Conservation (phyloP, 2,888 invertebrate species). For the Cataglyphis rosenhaueri region DNA sequence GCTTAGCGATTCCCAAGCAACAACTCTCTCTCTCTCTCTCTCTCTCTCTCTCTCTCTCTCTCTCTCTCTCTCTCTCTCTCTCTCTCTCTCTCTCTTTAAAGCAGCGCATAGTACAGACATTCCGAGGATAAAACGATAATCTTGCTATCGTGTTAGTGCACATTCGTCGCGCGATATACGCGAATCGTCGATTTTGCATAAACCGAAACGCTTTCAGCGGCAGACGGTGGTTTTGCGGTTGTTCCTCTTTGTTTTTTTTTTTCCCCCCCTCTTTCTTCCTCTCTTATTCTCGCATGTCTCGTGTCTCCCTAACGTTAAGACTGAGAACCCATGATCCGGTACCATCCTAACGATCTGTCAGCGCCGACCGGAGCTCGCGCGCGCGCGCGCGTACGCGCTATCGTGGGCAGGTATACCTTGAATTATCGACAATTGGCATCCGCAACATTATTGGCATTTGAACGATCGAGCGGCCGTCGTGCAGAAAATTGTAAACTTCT, state of each 20-base stretch:
- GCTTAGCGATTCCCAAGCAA: neutral
- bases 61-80: neutral
- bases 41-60: neutral
- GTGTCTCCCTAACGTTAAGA: constrained; percentile 38
- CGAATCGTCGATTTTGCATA: constrained; percentile 20
- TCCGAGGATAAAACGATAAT: neutral
- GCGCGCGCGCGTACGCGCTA: constrained; percentile 68
- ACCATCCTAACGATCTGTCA: constrained; percentile 74
- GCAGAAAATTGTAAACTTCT: constrained; percentile 75
- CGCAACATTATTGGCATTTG: constrained; percentile 78
- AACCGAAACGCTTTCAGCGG: constrained; percentile 2
- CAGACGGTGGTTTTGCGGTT: constrained; percentile 12
- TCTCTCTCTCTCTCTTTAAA: neutral
- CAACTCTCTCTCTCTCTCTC: neutral
- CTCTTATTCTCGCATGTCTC: neutral
- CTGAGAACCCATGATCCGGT: constrained; percentile 43
- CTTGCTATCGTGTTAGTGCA: neutral
- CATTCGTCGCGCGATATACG: neutral
- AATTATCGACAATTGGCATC: constrained; percentile 81
- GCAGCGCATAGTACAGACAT: neutral
- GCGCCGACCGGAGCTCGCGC: constrained; percentile 55
- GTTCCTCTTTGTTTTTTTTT: neutral
- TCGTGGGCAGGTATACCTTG: constrained; percentile 77
- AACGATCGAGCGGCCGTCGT: constrained; percentile 68
- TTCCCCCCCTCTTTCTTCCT: neutral